Percentiles rank a stretch among this genome's conserved stretches.
These are phyloP conservation scores for Nyctalus aviator DNA, from an alignment of 2,797 vertebrate species.

Conservation along the genomic window DNA sequence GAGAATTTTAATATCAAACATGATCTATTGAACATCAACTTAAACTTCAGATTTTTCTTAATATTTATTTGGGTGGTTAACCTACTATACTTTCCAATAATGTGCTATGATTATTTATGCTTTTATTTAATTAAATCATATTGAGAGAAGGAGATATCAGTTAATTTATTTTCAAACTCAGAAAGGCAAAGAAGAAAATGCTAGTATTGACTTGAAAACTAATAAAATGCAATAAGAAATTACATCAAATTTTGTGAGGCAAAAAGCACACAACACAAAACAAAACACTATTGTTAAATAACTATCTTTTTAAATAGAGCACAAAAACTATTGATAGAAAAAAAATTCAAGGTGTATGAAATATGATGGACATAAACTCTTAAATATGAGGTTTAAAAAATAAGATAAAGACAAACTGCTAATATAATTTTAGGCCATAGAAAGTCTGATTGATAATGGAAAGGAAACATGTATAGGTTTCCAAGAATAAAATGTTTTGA, in stretches of 20 bases:
- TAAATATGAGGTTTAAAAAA: background rate
- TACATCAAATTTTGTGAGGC: background rate
- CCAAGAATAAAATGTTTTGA: conserved; percentile 50
- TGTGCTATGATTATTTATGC: background rate
- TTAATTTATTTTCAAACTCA: background rate
- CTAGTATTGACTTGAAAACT: conserved; percentile 23
- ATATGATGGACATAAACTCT: background rate
- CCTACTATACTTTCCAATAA: background rate
- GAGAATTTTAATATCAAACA: background rate
- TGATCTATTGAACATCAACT: background rate
- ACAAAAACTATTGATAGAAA: background rate
- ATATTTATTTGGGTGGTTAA: background rate
- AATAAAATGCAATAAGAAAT: background rate
- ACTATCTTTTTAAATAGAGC: background rate
- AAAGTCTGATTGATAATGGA: background rate
- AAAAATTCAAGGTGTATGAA: background rate
- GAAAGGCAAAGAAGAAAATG: conserved; percentile 7
- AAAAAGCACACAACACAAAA: background rate
- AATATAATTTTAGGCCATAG: background rate
- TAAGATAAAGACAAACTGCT: background rate
- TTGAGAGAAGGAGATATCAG: background rate
- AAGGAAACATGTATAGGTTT: background rate
- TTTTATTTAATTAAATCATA: background rate
- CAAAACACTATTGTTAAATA: background rate
- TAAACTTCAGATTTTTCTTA: background rate